Evolutionary conservation across 2,113 vertebrate species (phyloP).

Genomic region (Albula goreensis): DNA sequence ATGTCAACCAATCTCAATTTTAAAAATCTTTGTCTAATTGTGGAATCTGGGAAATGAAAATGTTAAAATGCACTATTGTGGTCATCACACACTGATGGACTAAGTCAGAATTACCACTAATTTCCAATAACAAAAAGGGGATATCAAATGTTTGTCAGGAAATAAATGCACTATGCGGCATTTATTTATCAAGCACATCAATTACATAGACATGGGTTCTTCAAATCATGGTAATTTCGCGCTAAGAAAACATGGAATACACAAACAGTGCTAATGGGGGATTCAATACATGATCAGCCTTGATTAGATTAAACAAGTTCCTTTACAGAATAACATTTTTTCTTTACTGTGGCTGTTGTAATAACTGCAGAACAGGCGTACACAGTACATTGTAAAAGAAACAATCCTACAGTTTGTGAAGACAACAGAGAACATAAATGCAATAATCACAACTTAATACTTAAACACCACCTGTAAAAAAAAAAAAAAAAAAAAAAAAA

Average conservation of each 20-base stretch:
- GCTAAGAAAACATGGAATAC: neutral
- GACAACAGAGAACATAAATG: no score
- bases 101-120: neutral
- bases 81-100: neutral
- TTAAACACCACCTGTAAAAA: neutral
- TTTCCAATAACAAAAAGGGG: neutral
- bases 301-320: neutral
- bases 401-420: neutral
- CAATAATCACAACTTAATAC: neutral
- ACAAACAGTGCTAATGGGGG: neutral
- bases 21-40: neutral
- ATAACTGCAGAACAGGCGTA: neutral
- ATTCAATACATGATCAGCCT: neutral
- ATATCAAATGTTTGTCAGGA: neutral
- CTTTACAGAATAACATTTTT: no score
- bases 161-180: neutral
- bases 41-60: neutral
- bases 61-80: neutral
- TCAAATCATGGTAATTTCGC: neutral
- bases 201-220: neutral
- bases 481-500: neutral
- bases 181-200: neutral
- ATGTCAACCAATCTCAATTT: neutral
- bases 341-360: neutral
- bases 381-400: neutral